phyloP scores from a whole-genome alignment of 2,797 vertebrate genomes.

The Stomatorhinus walkeri region DNA sequence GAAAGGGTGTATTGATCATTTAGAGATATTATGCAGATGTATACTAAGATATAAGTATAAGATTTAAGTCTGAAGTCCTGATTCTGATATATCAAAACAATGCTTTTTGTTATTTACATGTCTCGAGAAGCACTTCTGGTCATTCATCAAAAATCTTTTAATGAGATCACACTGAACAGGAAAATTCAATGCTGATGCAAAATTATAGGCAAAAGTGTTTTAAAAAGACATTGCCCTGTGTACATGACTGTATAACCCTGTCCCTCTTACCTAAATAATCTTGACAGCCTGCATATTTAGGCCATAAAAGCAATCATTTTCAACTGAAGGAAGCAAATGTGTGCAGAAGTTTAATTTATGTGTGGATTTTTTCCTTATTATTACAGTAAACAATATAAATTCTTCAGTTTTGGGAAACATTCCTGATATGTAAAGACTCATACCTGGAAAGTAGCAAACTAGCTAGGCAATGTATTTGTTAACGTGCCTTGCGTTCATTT shows the following conservation, averaged over 20 bases:
- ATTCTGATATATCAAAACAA: background rate
- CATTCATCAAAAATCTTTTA: background rate
- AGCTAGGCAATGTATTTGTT: conserved; percentile 25
- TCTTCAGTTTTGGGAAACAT: conserved; percentile 1
- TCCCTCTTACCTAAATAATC: background rate
- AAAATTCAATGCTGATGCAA: background rate
- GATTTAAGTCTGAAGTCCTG: background rate
- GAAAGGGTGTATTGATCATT: background rate
- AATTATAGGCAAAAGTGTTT: background rate
- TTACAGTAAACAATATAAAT: background rate
- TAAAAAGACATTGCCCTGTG: background rate
- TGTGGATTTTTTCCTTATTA: background rate
- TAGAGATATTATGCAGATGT: background rate
- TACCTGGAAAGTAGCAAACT: conserved; percentile 14
- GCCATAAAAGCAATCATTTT: conserved; percentile 9
- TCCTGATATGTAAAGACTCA: background rate
- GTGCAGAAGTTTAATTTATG: background rate
- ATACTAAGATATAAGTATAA: background rate
- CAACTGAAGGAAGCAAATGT: background rate
- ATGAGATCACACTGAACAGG: background rate
- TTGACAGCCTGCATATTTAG: background rate
- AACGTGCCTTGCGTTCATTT: conserved; percentile 71
- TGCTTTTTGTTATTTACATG: background rate
- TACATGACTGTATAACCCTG: background rate
- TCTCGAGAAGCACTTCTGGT: background rate